These are phyloP conservation scores for Taxidea taxus DNA, from an alignment of 2,113 vertebrate species.

Conservation along the genomic window DNA sequence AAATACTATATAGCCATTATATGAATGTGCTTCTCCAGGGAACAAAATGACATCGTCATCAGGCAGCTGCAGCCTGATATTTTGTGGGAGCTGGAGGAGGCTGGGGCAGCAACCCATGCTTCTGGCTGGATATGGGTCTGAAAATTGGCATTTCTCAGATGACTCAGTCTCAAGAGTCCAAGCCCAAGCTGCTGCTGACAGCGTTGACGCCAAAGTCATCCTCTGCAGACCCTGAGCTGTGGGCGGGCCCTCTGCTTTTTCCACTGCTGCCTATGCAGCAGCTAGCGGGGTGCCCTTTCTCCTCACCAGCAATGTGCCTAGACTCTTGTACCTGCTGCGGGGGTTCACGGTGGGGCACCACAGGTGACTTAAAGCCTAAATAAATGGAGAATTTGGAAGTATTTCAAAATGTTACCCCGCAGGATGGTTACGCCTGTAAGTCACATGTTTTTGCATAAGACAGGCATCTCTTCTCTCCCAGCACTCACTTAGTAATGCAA, in stretches of 20 bases:
- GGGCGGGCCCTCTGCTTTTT: background rate
- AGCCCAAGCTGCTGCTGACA: background rate
- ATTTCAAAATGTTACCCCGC: background rate
- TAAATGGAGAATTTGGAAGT: background rate
- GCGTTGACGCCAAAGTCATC: fast-evolving
- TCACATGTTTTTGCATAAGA: background rate
- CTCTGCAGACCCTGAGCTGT: background rate
- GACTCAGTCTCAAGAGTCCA: background rate
- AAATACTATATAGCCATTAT: background rate
- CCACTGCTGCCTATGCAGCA: background rate
- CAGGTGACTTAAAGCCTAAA: background rate
- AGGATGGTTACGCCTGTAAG: background rate
- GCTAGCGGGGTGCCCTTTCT: too few species aligned
- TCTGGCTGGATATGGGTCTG: background rate
- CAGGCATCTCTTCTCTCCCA: too few species aligned
- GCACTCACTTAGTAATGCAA: background rate
- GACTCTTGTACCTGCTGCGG: background rate
- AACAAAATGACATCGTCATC: background rate
- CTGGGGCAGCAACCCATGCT: background rate
- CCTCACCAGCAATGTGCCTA: background rate
- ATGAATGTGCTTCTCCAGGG: background rate
- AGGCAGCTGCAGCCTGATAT: background rate
- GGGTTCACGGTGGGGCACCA: background rate
- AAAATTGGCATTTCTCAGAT: background rate
- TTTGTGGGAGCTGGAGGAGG: background rate